Conservation (phyloP, 2,888 invertebrate species). For the Clusia tigrina region DNA sequence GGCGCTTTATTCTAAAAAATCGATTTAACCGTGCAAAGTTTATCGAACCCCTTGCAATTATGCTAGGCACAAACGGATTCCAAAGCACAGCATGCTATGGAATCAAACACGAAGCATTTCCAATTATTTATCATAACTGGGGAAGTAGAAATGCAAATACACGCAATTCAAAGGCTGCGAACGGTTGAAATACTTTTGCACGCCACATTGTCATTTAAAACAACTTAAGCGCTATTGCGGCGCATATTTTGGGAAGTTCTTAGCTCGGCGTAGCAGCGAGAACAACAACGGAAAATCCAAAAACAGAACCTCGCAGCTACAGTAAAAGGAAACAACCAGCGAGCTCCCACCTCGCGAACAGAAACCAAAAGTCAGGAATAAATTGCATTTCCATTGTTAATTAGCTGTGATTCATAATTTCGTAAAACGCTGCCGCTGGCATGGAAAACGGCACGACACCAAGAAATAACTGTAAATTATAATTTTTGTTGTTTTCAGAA, state of each 20-base stretch:
- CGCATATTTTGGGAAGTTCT: constrained; percentile 29
- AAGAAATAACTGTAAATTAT: background rate
- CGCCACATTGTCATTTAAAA: constrained; percentile 61
- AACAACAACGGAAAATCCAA: background rate
- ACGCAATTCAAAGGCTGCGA: constrained; percentile 19
- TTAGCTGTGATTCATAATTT: constrained; percentile 52
- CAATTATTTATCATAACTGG: constrained; percentile 2
- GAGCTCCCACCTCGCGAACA: background rate
- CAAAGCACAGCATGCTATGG: background rate
- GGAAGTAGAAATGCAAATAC: background rate
- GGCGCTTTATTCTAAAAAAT: no score
- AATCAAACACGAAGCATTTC: background rate
- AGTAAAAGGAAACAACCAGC: no score
- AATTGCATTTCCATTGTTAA: constrained; percentile 57
- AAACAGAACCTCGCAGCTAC: background rate
- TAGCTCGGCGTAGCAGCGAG: background rate
- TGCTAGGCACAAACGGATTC: background rate
- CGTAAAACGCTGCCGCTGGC: constrained; percentile 32
- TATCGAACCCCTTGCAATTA: constrained; percentile 45
- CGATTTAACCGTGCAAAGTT: constrained; percentile 50
- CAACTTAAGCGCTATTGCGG: constrained; percentile 51
- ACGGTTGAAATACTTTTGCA: constrained; percentile 46
- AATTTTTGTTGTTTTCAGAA: background rate
- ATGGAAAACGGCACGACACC: background rate
- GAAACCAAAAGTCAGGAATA: constrained; percentile 21